These are phyloP conservation scores for Neomonachus schauinslandi DNA, from an alignment of 2,113 vertebrate species.

Conservation along the genomic window DNA sequence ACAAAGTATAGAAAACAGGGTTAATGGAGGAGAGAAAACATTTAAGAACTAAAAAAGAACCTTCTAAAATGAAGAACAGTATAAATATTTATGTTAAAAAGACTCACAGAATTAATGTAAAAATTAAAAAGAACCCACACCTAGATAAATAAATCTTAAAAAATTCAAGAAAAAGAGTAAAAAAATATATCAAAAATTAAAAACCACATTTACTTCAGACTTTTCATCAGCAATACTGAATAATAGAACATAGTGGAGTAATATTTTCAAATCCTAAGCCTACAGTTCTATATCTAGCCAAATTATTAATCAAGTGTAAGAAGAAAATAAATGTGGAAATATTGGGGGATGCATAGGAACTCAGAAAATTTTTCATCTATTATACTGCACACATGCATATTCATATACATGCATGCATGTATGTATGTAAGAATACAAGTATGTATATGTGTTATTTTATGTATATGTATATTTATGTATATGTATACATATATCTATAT, in stretches of 20 bases:
- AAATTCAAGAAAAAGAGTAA: not conserved
- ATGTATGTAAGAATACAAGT: not conserved
- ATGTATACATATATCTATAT: not conserved
- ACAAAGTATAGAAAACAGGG: not conserved
- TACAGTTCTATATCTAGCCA: not conserved
- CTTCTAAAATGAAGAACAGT: not conserved
- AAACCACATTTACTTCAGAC: not conserved
- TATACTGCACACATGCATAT: not conserved
- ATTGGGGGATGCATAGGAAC: not conserved
- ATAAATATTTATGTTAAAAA: not conserved
- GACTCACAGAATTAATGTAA: not conserved
- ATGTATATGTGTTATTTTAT: not conserved
- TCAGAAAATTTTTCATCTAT: not conserved
- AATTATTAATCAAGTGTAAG: not conserved
- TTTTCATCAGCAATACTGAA: slow-evolving; percentile 20
- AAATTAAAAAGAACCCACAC: not conserved
- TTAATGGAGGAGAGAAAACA: not conserved
- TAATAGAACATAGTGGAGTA: not conserved
- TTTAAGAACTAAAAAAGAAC: not conserved
- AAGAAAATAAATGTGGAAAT: not conserved
- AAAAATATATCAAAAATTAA: not conserved
- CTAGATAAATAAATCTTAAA: not conserved
- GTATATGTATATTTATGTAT: no score
- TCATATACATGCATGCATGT: not conserved
- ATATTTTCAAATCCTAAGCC: not conserved